Base-by-base conservation (phyloP, 2,888 invertebrate genomes). In the Ormia ochracea region DNA sequence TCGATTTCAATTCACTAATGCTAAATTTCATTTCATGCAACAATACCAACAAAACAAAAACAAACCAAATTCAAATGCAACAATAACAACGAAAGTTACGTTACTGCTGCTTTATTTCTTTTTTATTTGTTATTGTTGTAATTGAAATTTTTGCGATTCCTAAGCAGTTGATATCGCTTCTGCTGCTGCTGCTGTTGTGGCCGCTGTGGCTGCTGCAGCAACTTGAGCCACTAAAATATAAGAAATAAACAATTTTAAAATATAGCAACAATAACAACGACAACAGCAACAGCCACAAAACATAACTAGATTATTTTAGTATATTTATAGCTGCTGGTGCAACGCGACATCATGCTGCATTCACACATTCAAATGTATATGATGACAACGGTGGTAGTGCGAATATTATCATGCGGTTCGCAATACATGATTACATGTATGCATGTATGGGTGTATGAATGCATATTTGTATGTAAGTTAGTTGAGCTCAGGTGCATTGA, bases 401-500 rank as follows among this genome's bases (percentile, higher is more conserved):
- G 50, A 65, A 65, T 52, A 26, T 50, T 36, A 65, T 50, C 38
- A 38, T 65, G 26, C 43, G 28, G 10, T 26, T 12, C 41, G 12
- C 6, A 28, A 41, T 43, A 21, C 23, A 38, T 21, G 59, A 41
- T 9, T 17, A 12, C 12, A 38, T 52, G 43, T 45, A 14, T n/a
- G 33, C 23, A n/a, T 56, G 54, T 31, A 10, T 31, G 28, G 33
- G 9, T 68, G 72, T 61, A n/a, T 58, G 48, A 54, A 10, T 3
- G 48, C 21, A 17, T 45, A 19, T 41, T 1, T 75, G 73, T 54
- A 23, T 36, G 70, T 63, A 36, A 48, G 69, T 66, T 70, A 79
- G 70, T 80, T 73, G 48, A 69, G 79, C 83, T 83, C 84, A 83
- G 87, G 87, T 88, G 87, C 87, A 87, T 88, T 88, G 87, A 84